Evolutionary conservation across 1,140 invertebrate species (phyloP).

Genomic region (Drosophila chauvacae): DNA sequence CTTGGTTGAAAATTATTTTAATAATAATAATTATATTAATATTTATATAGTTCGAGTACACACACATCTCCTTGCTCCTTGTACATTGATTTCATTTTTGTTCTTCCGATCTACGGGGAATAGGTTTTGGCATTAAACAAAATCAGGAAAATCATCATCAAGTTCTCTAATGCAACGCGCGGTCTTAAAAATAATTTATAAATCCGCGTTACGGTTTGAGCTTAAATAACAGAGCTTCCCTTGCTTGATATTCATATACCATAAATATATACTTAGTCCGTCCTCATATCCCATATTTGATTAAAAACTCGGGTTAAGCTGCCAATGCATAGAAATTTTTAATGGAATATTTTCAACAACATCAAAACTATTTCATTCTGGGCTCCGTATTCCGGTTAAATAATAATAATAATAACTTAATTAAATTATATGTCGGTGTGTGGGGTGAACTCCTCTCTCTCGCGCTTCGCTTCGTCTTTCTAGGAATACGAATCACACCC

Average conservation of each 20-base stretch:
- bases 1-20: constrained; percentile 45
- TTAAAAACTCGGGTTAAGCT: constrained; percentile 8
- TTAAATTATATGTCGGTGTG: constrained; percentile 47
- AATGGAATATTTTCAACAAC: constrained; percentile 13
- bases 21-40: constrained; percentile 22
- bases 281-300: background rate
- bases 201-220: constrained; percentile 29
- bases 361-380: background rate
- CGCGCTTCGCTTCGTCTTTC: constrained; percentile 13
- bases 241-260: background rate
- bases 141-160: constrained; percentile 26
- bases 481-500: constrained; percentile 51
- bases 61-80: constrained; percentile 40
- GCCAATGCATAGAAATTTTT: constrained; percentile 16
- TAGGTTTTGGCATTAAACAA: constrained; percentile 16
- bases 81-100: constrained; percentile 52
- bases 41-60: constrained; percentile 44
- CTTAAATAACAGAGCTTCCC: constrained; percentile 21
- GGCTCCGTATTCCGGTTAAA: background rate
- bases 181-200: constrained; percentile 16
- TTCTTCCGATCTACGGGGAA: constrained; percentile 19
- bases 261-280: constrained; percentile 1
- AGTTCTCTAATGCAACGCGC: constrained; percentile 2
- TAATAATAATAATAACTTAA: constrained; percentile 59
- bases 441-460: constrained; percentile 4